phyloP scores from a whole-genome alignment of 2,113 vertebrate genomes.

The Sinocyclocheilus maitianheensis region DNA sequence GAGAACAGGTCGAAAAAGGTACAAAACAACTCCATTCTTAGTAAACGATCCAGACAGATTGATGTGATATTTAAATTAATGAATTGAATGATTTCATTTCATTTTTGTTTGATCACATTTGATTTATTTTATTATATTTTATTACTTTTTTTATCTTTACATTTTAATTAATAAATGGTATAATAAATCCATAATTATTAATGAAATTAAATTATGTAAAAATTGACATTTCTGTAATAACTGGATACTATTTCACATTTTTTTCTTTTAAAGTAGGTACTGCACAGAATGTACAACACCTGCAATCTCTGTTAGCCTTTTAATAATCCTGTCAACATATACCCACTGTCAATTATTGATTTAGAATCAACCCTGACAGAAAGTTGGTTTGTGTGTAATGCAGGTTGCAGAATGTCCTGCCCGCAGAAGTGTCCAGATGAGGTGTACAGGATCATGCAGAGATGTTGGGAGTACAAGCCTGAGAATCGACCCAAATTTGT shows the following conservation, averaged over 20 bases:
- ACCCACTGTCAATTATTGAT: background rate
- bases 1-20: constrained; percentile 98
- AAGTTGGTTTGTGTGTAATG: background rate
- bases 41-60: background rate
- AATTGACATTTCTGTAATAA: background rate
- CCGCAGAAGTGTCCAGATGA: constrained; percentile 96
- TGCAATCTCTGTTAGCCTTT: background rate
- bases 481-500: constrained; percentile 92
- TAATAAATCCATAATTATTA: background rate
- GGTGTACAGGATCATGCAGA: constrained; percentile 91
- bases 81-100: background rate
- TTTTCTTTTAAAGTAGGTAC: background rate
- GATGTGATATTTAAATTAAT: background rate
- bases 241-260: background rate
- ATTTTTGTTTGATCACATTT: background rate
- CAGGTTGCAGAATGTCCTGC: constrained; percentile 94
- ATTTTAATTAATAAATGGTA: background rate
- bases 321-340: background rate
- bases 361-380: background rate
- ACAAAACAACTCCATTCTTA: background rate
- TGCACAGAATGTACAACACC: background rate
- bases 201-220: background rate
- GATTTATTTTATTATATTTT: background rate
- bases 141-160: background rate
- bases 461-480: constrained; percentile 94